phyloP scores from a whole-genome alignment of 2,888 invertebrate species.

The Temnothorax ravouxi region DNA sequence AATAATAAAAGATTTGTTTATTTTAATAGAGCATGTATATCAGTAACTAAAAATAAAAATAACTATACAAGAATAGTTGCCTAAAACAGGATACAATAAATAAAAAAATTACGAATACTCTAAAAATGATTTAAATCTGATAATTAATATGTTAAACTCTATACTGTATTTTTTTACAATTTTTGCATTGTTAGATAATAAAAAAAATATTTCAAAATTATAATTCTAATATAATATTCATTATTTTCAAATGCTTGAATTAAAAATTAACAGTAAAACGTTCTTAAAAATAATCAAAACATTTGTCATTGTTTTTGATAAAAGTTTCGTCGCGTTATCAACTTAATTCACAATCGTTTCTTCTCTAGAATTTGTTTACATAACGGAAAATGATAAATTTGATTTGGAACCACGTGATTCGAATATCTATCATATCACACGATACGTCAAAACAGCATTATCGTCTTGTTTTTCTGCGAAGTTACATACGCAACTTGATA shows the following conservation, averaged over 20 bases:
- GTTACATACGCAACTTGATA: neutral
- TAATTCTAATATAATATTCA: neutral
- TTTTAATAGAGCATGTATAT: conserved; percentile 17
- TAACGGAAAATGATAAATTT: conserved; percentile 6
- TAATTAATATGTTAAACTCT: neutral
- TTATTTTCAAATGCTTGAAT: neutral
- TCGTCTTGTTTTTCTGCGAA: neutral
- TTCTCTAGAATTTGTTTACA: neutral
- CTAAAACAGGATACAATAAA: conserved; percentile 5
- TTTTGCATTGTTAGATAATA: neutral
- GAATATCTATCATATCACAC: conserved; percentile 2
- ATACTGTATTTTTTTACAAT: neutral
- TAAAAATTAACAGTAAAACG: neutral
- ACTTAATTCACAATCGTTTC: neutral
- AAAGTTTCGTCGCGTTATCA: neutral
- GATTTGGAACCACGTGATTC: neutral
- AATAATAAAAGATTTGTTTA: neutral
- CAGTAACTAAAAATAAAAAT: neutral
- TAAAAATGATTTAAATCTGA: neutral
- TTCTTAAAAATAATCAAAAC: neutral
- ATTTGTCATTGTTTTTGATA: neutral
- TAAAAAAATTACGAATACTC: neutral
- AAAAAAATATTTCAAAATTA: neutral
- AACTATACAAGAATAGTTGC: neutral
- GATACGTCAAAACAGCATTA: neutral